Percentiles rank a stretch among this genome's conserved stretches.
phyloP scores from a whole-genome alignment of 2,113 vertebrate species.

The Erythrolamprus reginae region DNA sequence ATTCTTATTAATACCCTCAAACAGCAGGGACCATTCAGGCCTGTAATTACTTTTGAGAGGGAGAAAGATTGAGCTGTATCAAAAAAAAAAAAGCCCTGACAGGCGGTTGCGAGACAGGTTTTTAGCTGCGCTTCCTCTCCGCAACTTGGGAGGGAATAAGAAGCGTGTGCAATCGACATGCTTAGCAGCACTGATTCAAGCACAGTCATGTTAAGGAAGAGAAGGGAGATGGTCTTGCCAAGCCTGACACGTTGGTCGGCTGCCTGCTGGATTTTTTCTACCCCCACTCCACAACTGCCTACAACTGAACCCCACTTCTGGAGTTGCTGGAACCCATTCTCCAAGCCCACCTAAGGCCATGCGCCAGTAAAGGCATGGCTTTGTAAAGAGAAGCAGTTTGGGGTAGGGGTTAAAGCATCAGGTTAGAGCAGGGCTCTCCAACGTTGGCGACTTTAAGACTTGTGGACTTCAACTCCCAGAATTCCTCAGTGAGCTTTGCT shows the following conservation, averaged over 20 bases:
- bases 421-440: no score
- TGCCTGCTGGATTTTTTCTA: not conserved
- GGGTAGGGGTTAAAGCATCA: not conserved
- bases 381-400: not conserved
- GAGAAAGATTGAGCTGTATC: conserved; percentile 49
- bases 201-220: not conserved
- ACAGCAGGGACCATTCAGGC: conserved; percentile 66
- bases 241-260: no score
- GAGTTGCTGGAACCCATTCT: not conserved
- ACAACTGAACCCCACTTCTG: not conserved
- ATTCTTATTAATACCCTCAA: conserved; percentile 67
- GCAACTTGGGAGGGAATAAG: conserved; percentile 1
- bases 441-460: no score
- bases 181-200: not conserved
- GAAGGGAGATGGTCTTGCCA: not conserved
- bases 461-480: no score
- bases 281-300: not conserved
- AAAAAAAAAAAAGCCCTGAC: not conserved
- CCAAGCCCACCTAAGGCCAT: not conserved
- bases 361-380: not conserved
- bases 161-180: conserved; percentile 17
- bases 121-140: conserved; percentile 20
- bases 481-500: no score
- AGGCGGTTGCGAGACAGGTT: conserved; percentile 30
- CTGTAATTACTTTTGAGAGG: conserved; percentile 56